Evolutionary conservation across 2,888 invertebrate species (phyloP), one percentile per base, ranked within the genome.

Genomic region (Lydus trimaculatus): DNA sequence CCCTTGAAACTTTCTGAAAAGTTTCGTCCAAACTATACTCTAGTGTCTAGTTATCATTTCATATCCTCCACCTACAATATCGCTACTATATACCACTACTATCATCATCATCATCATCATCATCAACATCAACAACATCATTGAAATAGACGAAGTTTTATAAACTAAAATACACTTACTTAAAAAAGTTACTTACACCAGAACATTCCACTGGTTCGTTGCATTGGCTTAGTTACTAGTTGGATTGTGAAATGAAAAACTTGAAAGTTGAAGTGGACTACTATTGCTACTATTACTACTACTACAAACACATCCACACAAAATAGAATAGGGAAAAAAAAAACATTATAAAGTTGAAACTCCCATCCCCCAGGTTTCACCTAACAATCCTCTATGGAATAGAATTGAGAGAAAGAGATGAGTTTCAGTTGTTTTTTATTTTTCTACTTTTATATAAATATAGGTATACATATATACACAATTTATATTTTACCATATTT

Each of bases 301-400:
- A 33, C n/a, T n/a, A 33, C 67, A 13, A 39, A 43, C 39, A 43
- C 39, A 43, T 17, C 1, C 31, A 31, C 31, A 31, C n/a, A n/a
- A n/a, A n/a, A n/a, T n/a, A n/a, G n/a, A n/a, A n/a, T n/a, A n/a
- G n/a, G n/a, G n/a, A n/a, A n/a, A 13, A 15, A 2, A 39, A 33
- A 15, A 58, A 62, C 65, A 68, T 68, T 68, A 68, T 68, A 61
- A 65, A 68, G 61, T 68, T 68, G 58, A n/a, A 62, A 65, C 65
- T 52, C n/a, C 33, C 60, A 33, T 33, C 43, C 43, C 1, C 31
- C 62, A 65, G 65, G 62, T 65, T 48, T 58, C 17, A 62, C 20
- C 11, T 69, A 69, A 69, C 69, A 69, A 69, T 69, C 66, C 69
- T 61, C 69, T 61, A 63, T 58, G 61, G 69, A 66, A 63, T 65